Evolutionary conservation across 2,888 invertebrate genomes (phyloP), one percentile per base, ranked within the genome.

Genomic region (Microctonus brassicae): DNA sequence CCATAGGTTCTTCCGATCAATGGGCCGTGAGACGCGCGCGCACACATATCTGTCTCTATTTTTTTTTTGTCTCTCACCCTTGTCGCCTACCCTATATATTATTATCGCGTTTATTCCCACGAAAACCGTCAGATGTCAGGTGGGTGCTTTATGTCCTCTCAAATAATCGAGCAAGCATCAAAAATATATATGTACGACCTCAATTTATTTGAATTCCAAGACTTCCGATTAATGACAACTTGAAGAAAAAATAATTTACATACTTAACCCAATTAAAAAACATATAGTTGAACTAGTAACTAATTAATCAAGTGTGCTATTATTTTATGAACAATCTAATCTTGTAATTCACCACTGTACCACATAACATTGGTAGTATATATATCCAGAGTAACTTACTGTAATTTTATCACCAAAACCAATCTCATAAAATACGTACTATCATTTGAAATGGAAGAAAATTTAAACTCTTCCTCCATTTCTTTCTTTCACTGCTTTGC

Each of bases 21-120:
- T 86, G 83, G 85, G 77, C 81, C 79, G 78, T 79, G 80, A 79
- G 79, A 78, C 81, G 84, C 85, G 83, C 84, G 84, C 84, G 81
- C 85, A 78, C 76, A 77, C 78, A 74, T 76, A 73, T 71, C 70
- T 60, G 36, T 58, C 53, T 70, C 63, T 42, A 55, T 70, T 75
- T 70, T 53, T 70, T 53, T 64, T 72, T 70, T 74, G 57, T 34
- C 74, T 22, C 62, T 68, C 62, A 55, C 53, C 26, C 70, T 42
- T 55, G 13, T 53, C 22, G 52, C 42, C 67, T 52, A 71, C 68
- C 61, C 73, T 65, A 69, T 70, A 70, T 67, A 68, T 29, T 29
- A 29, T 7, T 74, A 70, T 72, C 72, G 0, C 73, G 75, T 72
- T 77, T 76, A 79, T 82, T 82, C 77, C 75, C 63, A 42, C 75